phyloP scores from a whole-genome alignment of 2,113 vertebrate genomes.

The Peromyscus maniculatus region DNA sequence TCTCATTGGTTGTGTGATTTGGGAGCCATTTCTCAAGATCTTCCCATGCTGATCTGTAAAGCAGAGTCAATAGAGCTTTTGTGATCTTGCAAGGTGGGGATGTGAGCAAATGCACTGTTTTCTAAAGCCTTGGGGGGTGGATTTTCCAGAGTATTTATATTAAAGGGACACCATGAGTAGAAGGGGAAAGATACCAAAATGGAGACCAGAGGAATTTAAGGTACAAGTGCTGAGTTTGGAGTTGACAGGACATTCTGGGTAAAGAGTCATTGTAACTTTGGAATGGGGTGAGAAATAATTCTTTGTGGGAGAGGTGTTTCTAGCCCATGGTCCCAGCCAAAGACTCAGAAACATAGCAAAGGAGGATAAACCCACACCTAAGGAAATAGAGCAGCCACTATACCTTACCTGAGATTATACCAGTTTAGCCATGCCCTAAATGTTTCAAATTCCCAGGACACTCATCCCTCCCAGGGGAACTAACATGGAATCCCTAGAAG shows the following conservation, averaged over 20 bases:
- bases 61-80: not conserved
- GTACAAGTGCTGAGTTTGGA: not conserved
- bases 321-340: not conserved
- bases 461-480: not conserved
- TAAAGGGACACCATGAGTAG: not conserved
- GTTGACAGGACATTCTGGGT: not conserved
- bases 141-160: not conserved
- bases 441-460: not conserved
- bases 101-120: not conserved
- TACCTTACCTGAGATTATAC: not conserved
- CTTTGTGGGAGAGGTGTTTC: not conserved
- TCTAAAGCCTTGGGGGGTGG: too few relatives aligned
- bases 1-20: not conserved
- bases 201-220: not conserved
- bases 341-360: not conserved
- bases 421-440: not conserved
- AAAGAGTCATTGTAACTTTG: not conserved
- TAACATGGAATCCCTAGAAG: fast-evolving
- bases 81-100: not conserved
- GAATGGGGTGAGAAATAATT: not conserved
- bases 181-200: not conserved
- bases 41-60: not conserved
- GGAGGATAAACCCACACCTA: fast-evolving
- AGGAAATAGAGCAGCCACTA: too few relatives aligned
- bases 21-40: not conserved